phyloP scores from a whole-genome alignment of 2,888 invertebrate genomes.

The Leucania comma region DNA sequence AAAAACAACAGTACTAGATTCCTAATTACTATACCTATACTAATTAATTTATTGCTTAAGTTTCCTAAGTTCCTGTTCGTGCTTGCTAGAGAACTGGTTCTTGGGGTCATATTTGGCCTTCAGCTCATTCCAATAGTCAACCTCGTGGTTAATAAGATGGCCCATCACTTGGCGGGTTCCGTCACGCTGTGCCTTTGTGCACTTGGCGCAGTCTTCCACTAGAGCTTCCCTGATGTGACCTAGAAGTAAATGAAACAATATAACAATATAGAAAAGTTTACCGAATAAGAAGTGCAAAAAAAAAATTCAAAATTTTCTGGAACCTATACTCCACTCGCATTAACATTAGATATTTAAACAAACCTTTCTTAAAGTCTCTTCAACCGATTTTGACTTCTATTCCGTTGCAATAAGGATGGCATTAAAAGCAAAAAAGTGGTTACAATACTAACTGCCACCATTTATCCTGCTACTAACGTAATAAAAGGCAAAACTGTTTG shows the following conservation, averaged over 20 bases:
- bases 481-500: too few relatives aligned
- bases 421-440: too few relatives aligned
- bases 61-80: slow-evolving; percentile 52
- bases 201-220: slow-evolving; percentile 75
- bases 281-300: too few relatives aligned
- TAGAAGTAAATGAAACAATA: slow-evolving; percentile 25
- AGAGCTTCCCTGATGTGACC: slow-evolving; percentile 73
- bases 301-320: too few relatives aligned
- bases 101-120: slow-evolving; percentile 79
- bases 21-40: too few relatives aligned
- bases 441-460: too few relatives aligned
- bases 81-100: slow-evolving; percentile 64
- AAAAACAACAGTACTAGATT: background rate
- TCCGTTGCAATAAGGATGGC: too few relatives aligned
- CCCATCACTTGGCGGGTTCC: slow-evolving; percentile 73
- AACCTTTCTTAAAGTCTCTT: too few relatives aligned
- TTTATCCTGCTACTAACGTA: too few relatives aligned
- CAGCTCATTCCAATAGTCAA: slow-evolving; percentile 73
- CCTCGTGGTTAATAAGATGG: slow-evolving; percentile 77
- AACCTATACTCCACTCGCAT: background rate
- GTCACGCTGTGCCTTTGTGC: slow-evolving; percentile 71
- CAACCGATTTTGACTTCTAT: too few relatives aligned
- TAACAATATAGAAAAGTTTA: slow-evolving; percentile 1
- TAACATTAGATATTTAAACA: too few relatives aligned
- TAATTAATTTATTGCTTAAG: slow-evolving; percentile 27